Percentiles rank a stretch among this genome's conserved stretches.
Conservation (phyloP, 2,888 invertebrate species). For the Bellardia bayeri region DNA sequence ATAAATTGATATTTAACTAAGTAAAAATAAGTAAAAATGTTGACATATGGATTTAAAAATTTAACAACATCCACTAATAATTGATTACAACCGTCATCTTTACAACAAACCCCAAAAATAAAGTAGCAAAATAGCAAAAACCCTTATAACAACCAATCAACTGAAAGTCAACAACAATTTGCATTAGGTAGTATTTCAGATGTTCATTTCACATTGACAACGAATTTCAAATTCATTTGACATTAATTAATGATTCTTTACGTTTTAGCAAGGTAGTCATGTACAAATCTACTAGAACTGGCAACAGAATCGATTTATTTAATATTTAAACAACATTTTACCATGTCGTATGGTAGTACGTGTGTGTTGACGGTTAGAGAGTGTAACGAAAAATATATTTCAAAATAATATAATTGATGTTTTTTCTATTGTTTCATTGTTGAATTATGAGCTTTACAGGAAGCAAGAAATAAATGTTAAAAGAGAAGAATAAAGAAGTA, state of each 20-base stretch:
- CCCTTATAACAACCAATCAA: slow-evolving; percentile 11
- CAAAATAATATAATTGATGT: slow-evolving; percentile 34
- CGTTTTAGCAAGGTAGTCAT: slow-evolving; percentile 36
- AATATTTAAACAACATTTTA: slow-evolving; percentile 37
- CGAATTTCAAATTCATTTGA: slow-evolving; percentile 66
- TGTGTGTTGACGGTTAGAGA: neutral
- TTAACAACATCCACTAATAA: neutral
- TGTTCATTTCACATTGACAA: slow-evolving; percentile 55
- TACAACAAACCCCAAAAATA: neutral
- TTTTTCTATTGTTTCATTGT: slow-evolving; percentile 39
- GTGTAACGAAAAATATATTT: slow-evolving; percentile 11
- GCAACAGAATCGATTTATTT: slow-evolving; percentile 17
- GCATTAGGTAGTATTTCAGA: slow-evolving; percentile 36
- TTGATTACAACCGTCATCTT: slow-evolving; percentile 7
- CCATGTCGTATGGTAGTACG: neutral
- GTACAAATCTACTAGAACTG: slow-evolving; percentile 24
- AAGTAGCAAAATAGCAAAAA: slow-evolving; percentile 5
- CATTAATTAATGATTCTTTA: slow-evolving; percentile 69
- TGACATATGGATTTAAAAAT: slow-evolving; percentile 31
- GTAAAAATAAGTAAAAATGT: neutral
- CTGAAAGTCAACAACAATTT: slow-evolving; percentile 18
- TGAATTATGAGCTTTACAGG: slow-evolving; percentile 32
- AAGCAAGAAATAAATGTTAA: slow-evolving; percentile 6
- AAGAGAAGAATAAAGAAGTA: neutral
- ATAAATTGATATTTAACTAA: neutral